Conservation (phyloP, 53 echinoderm and acorn worm species). For the Arbacia lixula region DNA sequence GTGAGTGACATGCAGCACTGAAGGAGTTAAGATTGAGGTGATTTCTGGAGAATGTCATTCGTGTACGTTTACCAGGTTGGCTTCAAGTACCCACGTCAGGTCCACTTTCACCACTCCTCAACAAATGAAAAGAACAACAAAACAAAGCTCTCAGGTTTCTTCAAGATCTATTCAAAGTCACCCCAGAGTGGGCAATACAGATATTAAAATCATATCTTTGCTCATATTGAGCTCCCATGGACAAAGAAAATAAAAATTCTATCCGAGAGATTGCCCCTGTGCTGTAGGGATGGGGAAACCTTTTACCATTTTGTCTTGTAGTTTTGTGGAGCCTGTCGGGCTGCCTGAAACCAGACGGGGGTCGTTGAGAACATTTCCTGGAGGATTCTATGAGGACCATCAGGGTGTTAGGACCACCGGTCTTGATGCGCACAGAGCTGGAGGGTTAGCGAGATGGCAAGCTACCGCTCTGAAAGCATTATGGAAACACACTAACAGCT, state of each 20-base stretch:
- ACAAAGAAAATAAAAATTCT: too few species aligned
- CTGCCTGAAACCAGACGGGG: constrained; percentile 10
- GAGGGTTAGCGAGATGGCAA: neutral
- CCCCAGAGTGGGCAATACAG: constrained; percentile 31
- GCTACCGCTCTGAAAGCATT: constrained; percentile 8
- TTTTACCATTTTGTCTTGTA: too few species aligned
- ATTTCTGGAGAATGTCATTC: constrained; percentile 13
- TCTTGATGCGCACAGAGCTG: constrained; percentile 1
- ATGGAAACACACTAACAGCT: constrained; percentile 40
- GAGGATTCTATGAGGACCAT: neutral
- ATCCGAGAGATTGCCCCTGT: too few species aligned
- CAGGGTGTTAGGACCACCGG: neutral
- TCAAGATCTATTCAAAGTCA: constrained; percentile 37
- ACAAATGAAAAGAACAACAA: neutral
- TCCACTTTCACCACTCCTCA: neutral
- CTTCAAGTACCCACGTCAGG: neutral
- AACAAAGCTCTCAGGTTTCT: constrained; percentile 38
- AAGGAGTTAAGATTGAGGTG: constrained; percentile 11
- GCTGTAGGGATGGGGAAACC: too few species aligned
- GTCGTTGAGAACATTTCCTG: constrained; percentile 24
- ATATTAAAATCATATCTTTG: constrained; percentile 10
- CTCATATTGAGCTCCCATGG: too few species aligned
- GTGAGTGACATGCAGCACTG: too few species aligned
- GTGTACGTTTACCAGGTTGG: constrained; percentile 20
- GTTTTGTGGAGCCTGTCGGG: too few species aligned